phyloP scores from a whole-genome alignment of 1,140 invertebrate genomes.

The Cecropterus lyciades region DNA sequence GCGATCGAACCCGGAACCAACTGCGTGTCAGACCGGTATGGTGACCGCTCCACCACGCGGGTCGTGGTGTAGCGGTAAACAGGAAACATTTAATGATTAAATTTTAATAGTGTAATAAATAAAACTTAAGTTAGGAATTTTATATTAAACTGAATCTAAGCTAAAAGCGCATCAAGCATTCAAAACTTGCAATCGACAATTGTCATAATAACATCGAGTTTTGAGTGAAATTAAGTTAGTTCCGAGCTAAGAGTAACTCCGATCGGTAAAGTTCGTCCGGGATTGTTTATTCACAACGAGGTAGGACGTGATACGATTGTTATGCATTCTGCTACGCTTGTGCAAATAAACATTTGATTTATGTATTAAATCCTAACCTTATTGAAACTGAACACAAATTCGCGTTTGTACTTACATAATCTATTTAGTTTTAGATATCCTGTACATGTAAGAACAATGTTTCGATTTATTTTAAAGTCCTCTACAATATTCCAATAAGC shows the following conservation, averaged over 20 bases:
- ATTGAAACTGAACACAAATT: neutral
- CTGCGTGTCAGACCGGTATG: too few species aligned
- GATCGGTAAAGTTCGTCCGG: conserved; percentile 14
- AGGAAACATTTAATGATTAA: too few species aligned
- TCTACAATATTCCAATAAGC: too few species aligned
- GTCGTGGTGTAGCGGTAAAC: too few species aligned
- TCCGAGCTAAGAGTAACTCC: conserved; percentile 8
- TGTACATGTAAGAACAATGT: neutral
- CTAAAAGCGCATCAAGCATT: too few species aligned
- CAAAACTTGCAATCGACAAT: too few species aligned
- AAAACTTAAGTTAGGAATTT: too few species aligned
- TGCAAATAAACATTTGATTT: conserved; percentile 37
- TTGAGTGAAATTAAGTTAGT: neutral
- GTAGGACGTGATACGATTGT: conserved; percentile 36
- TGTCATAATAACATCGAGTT: neutral
- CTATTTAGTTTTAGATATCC: neutral
- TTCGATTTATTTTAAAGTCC: too few species aligned
- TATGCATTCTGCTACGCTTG: conserved; percentile 26
- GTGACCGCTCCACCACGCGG: too few species aligned
- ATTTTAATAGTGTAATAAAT: too few species aligned
- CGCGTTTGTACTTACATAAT: neutral
- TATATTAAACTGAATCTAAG: too few species aligned
- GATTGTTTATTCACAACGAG: conserved; percentile 33
- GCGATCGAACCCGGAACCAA: too few species aligned
- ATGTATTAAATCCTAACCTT: conserved; percentile 8